phyloP scores from a whole-genome alignment of 2,113 vertebrate genomes.

The Holacanthus passer region DNA sequence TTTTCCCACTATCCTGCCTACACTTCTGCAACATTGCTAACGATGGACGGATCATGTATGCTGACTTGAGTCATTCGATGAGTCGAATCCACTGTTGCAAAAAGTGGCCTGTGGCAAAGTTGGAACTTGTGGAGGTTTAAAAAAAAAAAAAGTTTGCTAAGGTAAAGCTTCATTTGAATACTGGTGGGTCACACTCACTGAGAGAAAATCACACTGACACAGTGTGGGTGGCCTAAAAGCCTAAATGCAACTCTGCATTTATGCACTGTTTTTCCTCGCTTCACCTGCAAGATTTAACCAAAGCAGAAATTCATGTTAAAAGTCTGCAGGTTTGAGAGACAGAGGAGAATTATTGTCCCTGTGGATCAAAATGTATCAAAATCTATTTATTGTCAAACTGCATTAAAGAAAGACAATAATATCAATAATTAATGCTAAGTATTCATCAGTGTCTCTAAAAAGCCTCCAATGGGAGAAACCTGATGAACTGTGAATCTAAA shows the following conservation, averaged over 20 bases:
- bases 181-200: neutral
- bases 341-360: neutral
- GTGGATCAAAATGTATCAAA: no score
- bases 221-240: neutral
- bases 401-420: no score
- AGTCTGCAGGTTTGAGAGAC: neutral
- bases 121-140: neutral
- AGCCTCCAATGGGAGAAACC: neutral
- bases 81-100: neutral
- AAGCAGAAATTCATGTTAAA: neutral
- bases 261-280: neutral
- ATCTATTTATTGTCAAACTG: neutral
- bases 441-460: no score
- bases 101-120: neutral
- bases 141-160: neutral
- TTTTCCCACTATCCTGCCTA: no score
- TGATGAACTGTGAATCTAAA: neutral
- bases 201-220: conserved; percentile 2
- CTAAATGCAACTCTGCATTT: neutral
- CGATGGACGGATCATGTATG: neutral
- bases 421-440: neutral
- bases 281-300: neutral
- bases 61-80: neutral
- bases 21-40: no score
- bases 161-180: neutral